These are phyloP conservation scores for Dermochelys coriacea DNA, from an alignment of 2,797 vertebrate genomes.

Conservation along the genomic window DNA sequence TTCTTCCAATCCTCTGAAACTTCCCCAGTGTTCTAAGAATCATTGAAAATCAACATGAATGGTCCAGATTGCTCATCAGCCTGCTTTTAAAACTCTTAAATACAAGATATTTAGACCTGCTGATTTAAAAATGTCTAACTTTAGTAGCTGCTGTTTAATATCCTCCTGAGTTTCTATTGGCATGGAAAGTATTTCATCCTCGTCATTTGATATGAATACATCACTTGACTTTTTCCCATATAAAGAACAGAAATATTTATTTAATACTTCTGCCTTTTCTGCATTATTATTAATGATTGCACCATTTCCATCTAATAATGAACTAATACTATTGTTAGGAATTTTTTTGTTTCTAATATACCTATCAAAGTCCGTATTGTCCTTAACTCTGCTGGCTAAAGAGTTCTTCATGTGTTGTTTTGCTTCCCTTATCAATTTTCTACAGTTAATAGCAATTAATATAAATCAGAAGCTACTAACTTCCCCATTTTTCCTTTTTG, in stretches of 20 bases:
- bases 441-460: not conserved
- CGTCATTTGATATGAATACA: not conserved
- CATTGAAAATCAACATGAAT: not conserved
- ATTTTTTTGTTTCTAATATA: not conserved
- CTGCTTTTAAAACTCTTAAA: not conserved
- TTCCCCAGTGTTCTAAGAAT: not conserved
- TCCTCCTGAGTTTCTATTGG: not conserved
- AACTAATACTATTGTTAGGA: not conserved
- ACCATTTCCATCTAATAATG: not conserved
- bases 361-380: not conserved
- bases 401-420: not conserved
- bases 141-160: not conserved
- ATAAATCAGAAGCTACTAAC: not conserved
- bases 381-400: not conserved
- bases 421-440: not conserved
- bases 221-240: not conserved
- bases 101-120: not conserved
- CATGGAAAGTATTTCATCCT: not conserved
- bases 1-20: not conserved
- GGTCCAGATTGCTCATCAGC: not conserved
- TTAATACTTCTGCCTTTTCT: not conserved
- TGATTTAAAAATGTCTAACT: not conserved
- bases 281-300: not conserved
- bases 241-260: not conserved
- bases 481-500: not conserved